phyloP scores from a whole-genome alignment of 2,113 vertebrate species.

The Siphamia tubifer region DNA sequence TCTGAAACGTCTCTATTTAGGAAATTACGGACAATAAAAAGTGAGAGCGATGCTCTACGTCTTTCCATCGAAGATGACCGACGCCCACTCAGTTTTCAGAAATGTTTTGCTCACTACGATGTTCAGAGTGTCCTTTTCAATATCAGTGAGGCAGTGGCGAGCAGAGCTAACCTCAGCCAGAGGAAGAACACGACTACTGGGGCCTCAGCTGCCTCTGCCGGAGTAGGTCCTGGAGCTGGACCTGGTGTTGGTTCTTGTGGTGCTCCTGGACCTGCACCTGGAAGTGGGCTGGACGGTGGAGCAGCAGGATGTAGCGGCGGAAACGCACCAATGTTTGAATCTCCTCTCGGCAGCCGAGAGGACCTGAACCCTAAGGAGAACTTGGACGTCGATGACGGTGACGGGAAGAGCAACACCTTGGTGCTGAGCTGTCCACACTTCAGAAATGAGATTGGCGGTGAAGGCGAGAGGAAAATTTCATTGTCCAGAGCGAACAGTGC shows the following conservation, averaged over 20 bases:
- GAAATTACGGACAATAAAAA: conserved; percentile 90
- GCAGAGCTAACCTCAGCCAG: conserved; percentile 84
- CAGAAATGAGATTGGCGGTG: conserved; percentile 94
- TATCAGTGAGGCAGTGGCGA: conserved; percentile 92
- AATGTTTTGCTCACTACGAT: conserved; percentile 96
- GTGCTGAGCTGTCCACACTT: conserved; percentile 92
- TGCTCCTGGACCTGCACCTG: conserved; percentile 20
- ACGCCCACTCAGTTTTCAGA: conserved; percentile 88
- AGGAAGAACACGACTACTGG: conserved; percentile 96
- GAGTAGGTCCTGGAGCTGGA: conserved; percentile 26
- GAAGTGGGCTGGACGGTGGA: conserved; percentile 34
- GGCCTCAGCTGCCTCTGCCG: conserved; percentile 91
- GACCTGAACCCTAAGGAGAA: conserved; percentile 95
- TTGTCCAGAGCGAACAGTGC: conserved; percentile 89
- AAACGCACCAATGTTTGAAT: conserved; percentile 81
- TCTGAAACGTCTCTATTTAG: conserved; percentile 92
- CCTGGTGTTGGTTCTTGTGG: conserved; percentile 24
- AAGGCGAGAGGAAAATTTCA: conserved; percentile 91
- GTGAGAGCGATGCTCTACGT: conserved; percentile 88
- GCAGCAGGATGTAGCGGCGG: conserved; percentile 55
- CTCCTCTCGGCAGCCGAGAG: conserved; percentile 91
- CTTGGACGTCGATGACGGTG: conserved; percentile 91
- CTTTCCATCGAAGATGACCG: conserved; percentile 87
- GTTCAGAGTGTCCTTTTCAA: conserved; percentile 97
- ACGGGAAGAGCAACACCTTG: conserved; percentile 93